A percentile compares a stretch with the other conserved stretches of the same genome.
Evolutionary conservation across 2,113 vertebrate species (phyloP).

Genomic region (Saguinus imperator): DNA sequence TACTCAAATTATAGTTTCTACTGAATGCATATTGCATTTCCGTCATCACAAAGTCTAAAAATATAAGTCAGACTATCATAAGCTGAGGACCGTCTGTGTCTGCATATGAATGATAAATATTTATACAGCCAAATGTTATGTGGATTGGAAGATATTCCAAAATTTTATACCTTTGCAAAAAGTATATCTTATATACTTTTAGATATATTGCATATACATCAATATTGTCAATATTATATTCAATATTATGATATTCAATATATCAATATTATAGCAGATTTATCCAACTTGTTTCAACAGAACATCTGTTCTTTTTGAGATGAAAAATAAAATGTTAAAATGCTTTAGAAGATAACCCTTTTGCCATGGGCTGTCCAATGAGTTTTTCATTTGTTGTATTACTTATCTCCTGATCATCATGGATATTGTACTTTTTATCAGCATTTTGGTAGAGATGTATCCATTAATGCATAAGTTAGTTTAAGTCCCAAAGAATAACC

Average conservation of each 20-base stretch:
- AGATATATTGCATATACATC: too few relatives aligned
- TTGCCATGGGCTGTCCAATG: fast-evolving
- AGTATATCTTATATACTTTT: too few relatives aligned
- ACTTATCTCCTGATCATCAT: too few relatives aligned
- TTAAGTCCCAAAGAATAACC: not conserved
- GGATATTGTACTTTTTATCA: not conserved
- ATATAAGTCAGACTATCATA: not conserved
- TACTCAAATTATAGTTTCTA: not conserved
- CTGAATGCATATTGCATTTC: not conserved
- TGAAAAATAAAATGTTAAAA: not conserved
- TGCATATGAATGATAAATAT: not conserved
- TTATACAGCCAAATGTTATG: not conserved
- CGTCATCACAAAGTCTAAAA: not conserved
- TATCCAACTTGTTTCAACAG: not conserved
- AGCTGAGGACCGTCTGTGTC: not conserved
- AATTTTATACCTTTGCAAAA: not conserved
- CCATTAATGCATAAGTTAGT: not conserved
- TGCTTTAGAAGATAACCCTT: not conserved
- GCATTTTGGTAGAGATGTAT: not conserved
- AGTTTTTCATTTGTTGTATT: not conserved
- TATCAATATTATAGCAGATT: fast-evolving
- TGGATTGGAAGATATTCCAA: not conserved
- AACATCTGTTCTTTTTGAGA: not conserved
- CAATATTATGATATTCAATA: too few relatives aligned
- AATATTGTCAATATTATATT: too few relatives aligned